Evolutionary conservation across 2,888 invertebrate species (phyloP), one percentile per base, ranked within the genome.

Genomic region (Phalera bucephala): DNA sequence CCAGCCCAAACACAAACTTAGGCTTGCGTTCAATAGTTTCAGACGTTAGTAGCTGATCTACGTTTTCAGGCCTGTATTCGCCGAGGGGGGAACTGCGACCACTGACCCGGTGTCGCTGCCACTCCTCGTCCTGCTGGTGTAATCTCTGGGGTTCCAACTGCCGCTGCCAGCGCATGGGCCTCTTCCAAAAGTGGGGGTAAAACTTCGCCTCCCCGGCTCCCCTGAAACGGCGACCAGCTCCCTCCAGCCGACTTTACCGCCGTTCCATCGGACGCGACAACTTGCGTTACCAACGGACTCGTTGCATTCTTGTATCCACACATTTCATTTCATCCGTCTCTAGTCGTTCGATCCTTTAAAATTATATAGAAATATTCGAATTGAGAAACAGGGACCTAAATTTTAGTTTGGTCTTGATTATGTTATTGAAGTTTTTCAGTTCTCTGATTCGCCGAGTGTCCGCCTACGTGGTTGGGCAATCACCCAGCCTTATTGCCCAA

Each of bases 141-240:
- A 96, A 96, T 83, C 91, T 96, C 33, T 96, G 96, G 96, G 96
- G 96, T 43, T 93, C 95, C 74, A 96, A 96, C 91, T 96, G 96
- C 82, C 92, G 94, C 67, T 96, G 96, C 82, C 96, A 96, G 82
- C 93, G 96, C 63, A 94, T 95, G 93, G 96, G 96, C 45, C 92
- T 96, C 72, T 96, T 96, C 92, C 96, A 96, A 79, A 95, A 95
- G 87, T 95, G 95, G 94, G 95, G 95, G n/a, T 78, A 94, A 75
- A 52, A 90, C 72, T 49, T 21, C 31, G 30, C 21, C 33, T 17
- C 36, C 40, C 40, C 53, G 65, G 68, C 69, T 72, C 68, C 72
- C 53, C 62, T 73, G 77, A 73, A 75, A 80, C 82, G 74, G 75
- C 78, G 80, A 65, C 74, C 82, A 74, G 51, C 78, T 80, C 76